Percentiles rank a stretch among this genome's conserved stretches.
Conservation (phyloP, 2,797 vertebrate species). For the Pachyuromys duprasi region DNA sequence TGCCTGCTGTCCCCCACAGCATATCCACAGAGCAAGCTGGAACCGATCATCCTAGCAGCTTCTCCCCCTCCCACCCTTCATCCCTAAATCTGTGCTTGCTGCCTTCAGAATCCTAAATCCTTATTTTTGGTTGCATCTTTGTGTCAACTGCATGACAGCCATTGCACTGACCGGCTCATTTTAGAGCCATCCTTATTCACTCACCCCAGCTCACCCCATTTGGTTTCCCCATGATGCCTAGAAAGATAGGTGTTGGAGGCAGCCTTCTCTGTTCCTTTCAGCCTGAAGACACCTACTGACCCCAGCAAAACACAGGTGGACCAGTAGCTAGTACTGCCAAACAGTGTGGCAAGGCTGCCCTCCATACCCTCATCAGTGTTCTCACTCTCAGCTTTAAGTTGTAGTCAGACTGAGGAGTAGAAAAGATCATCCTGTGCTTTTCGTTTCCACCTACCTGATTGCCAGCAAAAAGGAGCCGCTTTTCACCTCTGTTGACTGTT, state of each 20-base stretch:
- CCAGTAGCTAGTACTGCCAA: not conserved
- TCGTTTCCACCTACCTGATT: not conserved
- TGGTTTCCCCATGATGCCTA: not conserved
- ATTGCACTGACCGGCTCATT: not conserved
- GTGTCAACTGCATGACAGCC: not conserved
- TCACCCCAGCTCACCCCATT: no score
- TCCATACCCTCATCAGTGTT: not conserved
- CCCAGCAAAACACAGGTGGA: not conserved
- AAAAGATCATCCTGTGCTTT: not conserved
- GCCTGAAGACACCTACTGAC: not conserved
- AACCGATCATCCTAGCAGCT: not conserved
- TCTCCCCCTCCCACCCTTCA: not conserved
- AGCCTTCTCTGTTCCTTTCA: not conserved
- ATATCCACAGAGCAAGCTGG: not conserved
- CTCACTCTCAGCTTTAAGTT: not conserved
- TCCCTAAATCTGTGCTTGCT: not conserved
- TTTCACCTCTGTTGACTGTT: not conserved
- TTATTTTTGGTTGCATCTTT: not conserved
- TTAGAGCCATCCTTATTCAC: not conserved
- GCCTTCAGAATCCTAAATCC: not conserved
- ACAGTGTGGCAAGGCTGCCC: not conserved
- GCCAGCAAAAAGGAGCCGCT: not conserved
- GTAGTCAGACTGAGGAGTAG: not conserved
- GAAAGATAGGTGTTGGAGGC: not conserved
- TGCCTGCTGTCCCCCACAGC: not conserved